Base-by-base conservation (phyloP, 2,888 invertebrate genomes). In the Limnephilus marmoratus region DNA sequence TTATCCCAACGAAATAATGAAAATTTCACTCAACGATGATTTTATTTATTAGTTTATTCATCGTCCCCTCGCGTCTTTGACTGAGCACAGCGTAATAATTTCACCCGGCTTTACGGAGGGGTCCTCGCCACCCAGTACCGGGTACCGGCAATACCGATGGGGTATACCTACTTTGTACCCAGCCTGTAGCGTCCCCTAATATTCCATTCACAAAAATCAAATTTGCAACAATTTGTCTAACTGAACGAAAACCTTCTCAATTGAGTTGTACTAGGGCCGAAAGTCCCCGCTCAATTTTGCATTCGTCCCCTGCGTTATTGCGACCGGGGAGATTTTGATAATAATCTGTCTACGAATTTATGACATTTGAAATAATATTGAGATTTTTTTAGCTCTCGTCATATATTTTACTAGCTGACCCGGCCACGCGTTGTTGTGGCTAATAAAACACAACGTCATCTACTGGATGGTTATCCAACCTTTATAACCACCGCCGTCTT, bases 141-240 rank as follows among this genome's bases (percentile, higher is more conserved):
- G 68, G 68, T 68, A 24, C 68, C 68, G 68, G 68, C 68, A 68
- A 68, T 68, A 68, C 68, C 68, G 24, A 68, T 68, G 68, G 68
- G 68, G 68, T 24, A 68, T 24, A 68, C 7, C 68, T 68, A 68
- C 68, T 68, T 68, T 68, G n/a, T 68, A 68, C 68, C 82, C 31
- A 82, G 34, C 18, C 68, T 68, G 68, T 68, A 68, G 45, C 92
- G 89, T 90, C 91, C 92, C 91, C 92, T 92, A 92, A 92, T 90
- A 92, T 91, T 90, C 93, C 91, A 93, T 93, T 93, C 92, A 93
- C 93, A 93, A 93, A 93, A 93, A 93, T 93, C 93, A 90, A 93
- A 93, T 93, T 93, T 93, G 93, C 92, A 92, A 93, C 93, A 93
- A 93, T 93, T 93, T 93, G 93, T 93, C 93, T 93, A 93, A 93